phyloP scores from a whole-genome alignment of 2,113 vertebrate species.

The Paramisgurnus dabryanus region DNA sequence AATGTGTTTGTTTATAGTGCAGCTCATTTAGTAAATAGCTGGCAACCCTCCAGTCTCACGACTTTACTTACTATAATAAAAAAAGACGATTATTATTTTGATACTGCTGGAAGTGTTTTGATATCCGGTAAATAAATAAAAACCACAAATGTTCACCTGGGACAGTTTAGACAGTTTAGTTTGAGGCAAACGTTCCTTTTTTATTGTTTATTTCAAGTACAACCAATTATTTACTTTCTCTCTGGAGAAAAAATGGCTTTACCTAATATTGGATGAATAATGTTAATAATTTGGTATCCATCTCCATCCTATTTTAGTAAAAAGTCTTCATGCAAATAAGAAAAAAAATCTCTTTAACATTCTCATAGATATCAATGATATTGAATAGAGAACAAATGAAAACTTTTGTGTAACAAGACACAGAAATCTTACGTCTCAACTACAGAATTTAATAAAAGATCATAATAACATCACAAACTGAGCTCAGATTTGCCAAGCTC shows the following conservation, averaged over 20 bases:
- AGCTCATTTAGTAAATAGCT: not conserved
- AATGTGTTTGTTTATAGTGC: constrained; percentile 10
- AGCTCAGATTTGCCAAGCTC: no score
- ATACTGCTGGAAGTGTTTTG: not conserved
- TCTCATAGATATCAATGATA: no score
- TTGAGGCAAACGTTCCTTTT: not conserved
- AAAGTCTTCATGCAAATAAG: no score
- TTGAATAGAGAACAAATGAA: no score
- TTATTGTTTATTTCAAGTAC: not conserved
- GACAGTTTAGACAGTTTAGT: not conserved
- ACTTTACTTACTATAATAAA: not conserved
- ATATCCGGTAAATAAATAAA: not conserved
- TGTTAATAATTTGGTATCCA: no score
- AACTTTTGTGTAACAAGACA: no score
- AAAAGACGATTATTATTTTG: not conserved
- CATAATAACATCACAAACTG: no score
- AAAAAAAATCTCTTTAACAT: no score
- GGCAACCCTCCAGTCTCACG: not conserved
- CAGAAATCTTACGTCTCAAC: no score
- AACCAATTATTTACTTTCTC: not conserved
- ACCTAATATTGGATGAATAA: no score
- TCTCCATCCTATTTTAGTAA: no score
- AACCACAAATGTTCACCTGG: not conserved
- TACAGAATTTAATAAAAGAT: no score
- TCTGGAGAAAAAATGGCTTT: not conserved